phyloP scores from a whole-genome alignment of 2,113 vertebrate species.

The Alexandromys fortis region DNA sequence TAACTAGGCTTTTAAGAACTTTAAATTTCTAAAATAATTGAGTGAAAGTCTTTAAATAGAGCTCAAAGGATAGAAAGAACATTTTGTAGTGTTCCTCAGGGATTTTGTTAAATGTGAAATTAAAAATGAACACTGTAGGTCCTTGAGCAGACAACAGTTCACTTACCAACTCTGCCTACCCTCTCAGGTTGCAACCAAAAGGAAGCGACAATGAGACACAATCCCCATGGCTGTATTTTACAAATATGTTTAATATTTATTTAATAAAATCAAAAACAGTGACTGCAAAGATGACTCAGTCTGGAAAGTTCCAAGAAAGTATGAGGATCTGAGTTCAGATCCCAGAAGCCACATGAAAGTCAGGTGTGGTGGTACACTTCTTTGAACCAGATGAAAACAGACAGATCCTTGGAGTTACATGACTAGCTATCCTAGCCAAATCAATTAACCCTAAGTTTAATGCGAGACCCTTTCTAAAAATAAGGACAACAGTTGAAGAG shows the following conservation, averaged over 20 bases:
- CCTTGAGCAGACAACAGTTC: background rate
- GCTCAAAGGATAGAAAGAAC: constrained; percentile 24
- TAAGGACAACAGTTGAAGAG: background rate
- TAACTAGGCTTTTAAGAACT: constrained; percentile 22
- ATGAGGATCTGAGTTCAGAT: background rate
- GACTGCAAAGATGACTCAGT: background rate
- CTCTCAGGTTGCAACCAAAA: background rate
- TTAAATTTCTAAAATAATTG: constrained; percentile 66
- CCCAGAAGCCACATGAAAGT: background rate
- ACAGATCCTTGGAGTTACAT: background rate
- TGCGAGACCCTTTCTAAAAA: background rate
- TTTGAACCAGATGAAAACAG: background rate
- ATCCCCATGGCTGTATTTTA: background rate
- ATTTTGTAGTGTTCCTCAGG: background rate
- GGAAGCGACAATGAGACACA: background rate
- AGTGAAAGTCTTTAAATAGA: constrained; percentile 16
- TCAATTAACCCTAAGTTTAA: background rate
- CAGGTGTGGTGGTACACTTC: background rate
- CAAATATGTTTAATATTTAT: constrained; percentile 45
- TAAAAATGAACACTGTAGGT: constrained; percentile 55
- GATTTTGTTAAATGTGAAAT: background rate
- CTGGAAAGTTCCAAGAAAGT: background rate
- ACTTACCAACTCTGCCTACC: constrained; percentile 52
- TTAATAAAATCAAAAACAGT: background rate
- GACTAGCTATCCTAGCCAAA: too few species aligned